Evolutionary conservation across 2,113 vertebrate species (phyloP).

Genomic region (Nycticryphes semicollaris): DNA sequence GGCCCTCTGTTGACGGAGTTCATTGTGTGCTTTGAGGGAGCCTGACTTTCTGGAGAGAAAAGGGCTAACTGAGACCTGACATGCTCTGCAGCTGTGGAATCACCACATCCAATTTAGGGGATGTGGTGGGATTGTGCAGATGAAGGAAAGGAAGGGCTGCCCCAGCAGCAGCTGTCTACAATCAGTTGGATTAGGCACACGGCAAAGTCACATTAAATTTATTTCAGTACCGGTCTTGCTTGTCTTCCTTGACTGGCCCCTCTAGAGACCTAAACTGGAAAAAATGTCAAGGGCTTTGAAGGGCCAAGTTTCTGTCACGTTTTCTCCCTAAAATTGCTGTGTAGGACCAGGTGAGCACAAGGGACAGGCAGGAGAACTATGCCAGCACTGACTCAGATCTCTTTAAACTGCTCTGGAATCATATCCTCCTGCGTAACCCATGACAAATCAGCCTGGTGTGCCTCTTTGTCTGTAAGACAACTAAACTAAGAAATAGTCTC

Average conservation of each 20-base stretch:
- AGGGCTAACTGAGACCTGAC: neutral
- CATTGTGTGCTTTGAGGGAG: neutral
- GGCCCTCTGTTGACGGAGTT: accelerated
- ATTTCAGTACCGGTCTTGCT: neutral
- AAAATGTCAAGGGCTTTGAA: neutral
- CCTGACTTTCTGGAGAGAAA: neutral
- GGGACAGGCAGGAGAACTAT: neutral
- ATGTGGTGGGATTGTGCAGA: neutral
- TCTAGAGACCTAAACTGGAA: neutral
- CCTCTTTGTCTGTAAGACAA: neutral
- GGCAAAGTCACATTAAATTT: neutral
- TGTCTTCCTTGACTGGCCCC: neutral
- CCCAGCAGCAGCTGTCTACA: accelerated
- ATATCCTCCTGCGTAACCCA: neutral
- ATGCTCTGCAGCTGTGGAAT: neutral
- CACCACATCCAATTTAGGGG: accelerated
- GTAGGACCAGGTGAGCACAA: neutral
- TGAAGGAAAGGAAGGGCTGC: neutral
- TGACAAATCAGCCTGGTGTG: neutral
- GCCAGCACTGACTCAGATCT: neutral
- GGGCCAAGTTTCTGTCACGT: neutral
- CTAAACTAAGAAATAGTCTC: neutral
- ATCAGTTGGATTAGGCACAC: neutral
- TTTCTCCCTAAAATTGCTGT: neutral
- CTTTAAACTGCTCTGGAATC: neutral